These are phyloP conservation scores for Apodemia hepburni DNA, from an alignment of 2,888 invertebrate genomes.

Conservation along the genomic window DNA sequence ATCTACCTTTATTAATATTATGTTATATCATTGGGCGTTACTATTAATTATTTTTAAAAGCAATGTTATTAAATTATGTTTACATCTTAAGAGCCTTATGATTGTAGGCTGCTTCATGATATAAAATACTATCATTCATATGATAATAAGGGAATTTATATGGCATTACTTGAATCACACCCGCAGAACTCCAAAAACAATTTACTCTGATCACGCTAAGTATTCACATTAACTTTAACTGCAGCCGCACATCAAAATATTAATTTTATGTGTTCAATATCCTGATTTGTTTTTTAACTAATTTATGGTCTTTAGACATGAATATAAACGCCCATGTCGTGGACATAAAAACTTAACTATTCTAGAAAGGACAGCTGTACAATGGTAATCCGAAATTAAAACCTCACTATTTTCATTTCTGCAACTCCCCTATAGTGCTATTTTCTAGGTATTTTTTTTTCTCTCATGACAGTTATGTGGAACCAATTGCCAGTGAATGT, in stretches of 20 bases:
- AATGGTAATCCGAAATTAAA: conserved; percentile 33
- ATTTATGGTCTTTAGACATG: conserved; percentile 69
- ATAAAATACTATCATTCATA: neutral
- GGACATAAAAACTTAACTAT: conserved; percentile 22
- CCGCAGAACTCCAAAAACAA: conserved; percentile 17
- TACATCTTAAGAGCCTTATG: neutral
- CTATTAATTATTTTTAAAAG: too few relatives aligned
- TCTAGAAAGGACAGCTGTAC: conserved; percentile 42
- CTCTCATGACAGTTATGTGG: too few relatives aligned
- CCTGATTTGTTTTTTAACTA: conserved; percentile 76
- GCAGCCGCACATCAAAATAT: conserved; percentile 54
- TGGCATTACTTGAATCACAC: neutral
- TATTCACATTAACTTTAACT: conserved; percentile 8
- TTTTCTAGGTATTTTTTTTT: too few relatives aligned
- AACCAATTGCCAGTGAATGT: too few relatives aligned
- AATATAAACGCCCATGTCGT: conserved; percentile 51
- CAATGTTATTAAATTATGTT: too few relatives aligned
- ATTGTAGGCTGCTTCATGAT: neutral
- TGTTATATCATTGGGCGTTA: too few relatives aligned
- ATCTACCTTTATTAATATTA: too few relatives aligned
- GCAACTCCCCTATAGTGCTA: too few relatives aligned
- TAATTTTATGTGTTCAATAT: conserved; percentile 58
- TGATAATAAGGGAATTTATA: neutral
- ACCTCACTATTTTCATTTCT: too few relatives aligned
- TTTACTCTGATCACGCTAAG: conserved; percentile 16